A percentile compares a stretch with the other conserved stretches of the same genome.
These are phyloP conservation scores for sheep (Ovis aries) DNA, from an alignment of 2,113 vertebrate species.

Conservation along the genomic window DNA sequence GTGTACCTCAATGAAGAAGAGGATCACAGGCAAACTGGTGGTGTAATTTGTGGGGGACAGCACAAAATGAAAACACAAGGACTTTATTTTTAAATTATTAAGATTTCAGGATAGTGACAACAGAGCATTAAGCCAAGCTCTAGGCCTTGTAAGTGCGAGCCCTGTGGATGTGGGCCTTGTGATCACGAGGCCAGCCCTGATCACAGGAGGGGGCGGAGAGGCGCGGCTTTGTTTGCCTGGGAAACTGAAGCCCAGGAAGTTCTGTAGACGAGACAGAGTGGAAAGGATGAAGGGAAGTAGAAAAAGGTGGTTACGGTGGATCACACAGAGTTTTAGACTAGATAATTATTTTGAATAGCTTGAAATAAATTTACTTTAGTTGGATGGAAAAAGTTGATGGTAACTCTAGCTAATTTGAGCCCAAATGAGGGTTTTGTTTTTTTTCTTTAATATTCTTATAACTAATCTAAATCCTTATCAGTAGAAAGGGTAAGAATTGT, in stretches of 20 bases:
- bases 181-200: not conserved
- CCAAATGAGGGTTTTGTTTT: not conserved
- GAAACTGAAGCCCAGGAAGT: not conserved
- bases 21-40: not conserved
- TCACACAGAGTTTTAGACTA: not conserved
- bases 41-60: no score
- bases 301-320: not conserved
- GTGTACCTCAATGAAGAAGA: not conserved
- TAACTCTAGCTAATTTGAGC: not conserved
- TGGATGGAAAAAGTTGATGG: not conserved
- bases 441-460: not conserved
- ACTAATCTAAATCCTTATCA: constrained; percentile 8
- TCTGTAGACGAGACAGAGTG: not conserved
- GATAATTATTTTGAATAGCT: not conserved
- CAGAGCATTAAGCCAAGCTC: not conserved
- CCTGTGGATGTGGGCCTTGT: not conserved
- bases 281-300: not conserved
- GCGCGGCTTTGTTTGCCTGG: not conserved
- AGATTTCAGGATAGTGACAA: not conserved
- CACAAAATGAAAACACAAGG: not conserved
- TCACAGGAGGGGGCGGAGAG: not conserved
- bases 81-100: not conserved
- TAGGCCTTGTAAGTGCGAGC: no score
- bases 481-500: not conserved
- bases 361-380: not conserved